Percentiles rank a stretch among this genome's conserved stretches.
phyloP scores from a whole-genome alignment of 2,888 invertebrate genomes.

The Gibbula magus region DNA sequence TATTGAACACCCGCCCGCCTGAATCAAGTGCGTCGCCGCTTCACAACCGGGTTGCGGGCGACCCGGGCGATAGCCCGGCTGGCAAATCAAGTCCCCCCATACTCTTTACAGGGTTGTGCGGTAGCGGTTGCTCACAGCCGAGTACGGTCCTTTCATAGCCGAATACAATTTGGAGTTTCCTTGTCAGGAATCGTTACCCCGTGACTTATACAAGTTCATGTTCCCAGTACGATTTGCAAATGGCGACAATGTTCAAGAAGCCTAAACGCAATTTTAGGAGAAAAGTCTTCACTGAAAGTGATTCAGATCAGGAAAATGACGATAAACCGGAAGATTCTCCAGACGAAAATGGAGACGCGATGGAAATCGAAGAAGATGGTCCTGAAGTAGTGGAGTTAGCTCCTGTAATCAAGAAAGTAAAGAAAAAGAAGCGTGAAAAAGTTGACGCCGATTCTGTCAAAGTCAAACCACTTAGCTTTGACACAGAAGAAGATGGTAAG shows the following conservation, averaged over 20 bases:
- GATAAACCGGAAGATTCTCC: conserved; percentile 70
- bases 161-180: no score
- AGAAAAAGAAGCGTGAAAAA: conserved; percentile 49
- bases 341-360: conserved; percentile 37
- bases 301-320: conserved; percentile 70
- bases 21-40: no score
- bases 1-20: no score
- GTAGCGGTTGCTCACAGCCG: no score
- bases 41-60: no score
- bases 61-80: no score
- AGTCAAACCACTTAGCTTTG: conserved; percentile 84
- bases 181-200: no score
- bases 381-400: neutral
- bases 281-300: conserved; percentile 66
- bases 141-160: no score
- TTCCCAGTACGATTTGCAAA: conserved; percentile 30
- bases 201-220: no score
- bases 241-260: conserved; percentile 89
- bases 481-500: conserved; percentile 71
- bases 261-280: conserved; percentile 87
- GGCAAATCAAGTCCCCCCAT: no score
- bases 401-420: conserved; percentile 29
- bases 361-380: conserved; percentile 39
- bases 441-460: conserved; percentile 40
- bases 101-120: no score